These are phyloP conservation scores for Seriola rivoliana DNA, from an alignment of 2,113 vertebrate genomes.

Conservation along the genomic window DNA sequence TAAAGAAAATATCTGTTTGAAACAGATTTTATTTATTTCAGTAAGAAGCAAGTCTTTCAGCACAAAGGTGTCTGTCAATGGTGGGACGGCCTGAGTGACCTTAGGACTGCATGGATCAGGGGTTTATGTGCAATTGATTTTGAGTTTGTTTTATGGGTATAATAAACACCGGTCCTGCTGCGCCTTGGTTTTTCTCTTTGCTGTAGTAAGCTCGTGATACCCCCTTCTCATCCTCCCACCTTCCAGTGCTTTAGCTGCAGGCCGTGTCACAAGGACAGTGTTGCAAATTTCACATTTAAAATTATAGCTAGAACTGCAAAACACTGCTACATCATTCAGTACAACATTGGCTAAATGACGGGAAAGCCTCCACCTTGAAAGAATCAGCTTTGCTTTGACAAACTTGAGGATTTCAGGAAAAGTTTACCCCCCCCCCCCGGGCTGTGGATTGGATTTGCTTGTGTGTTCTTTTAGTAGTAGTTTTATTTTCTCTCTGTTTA, in stretches of 20 bases:
- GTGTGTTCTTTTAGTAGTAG: neutral
- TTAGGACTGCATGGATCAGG: slow-evolving; percentile 50
- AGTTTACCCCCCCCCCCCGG: neutral
- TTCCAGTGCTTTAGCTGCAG: neutral
- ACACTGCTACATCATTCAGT: neutral
- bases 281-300: neutral
- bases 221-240: neutral
- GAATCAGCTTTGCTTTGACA: neutral
- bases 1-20: slow-evolving; percentile 19
- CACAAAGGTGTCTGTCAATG: slow-evolving; percentile 49
- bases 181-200: slow-evolving; percentile 31
- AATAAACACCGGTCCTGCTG: slow-evolving; percentile 68
- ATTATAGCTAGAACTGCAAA: neutral
- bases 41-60: slow-evolving; percentile 23
- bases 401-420: neutral
- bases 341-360: neutral
- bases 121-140: slow-evolving; percentile 79
- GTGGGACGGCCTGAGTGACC: slow-evolving; percentile 44
- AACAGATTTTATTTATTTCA: slow-evolving; percentile 19
- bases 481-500: neutral
- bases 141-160: slow-evolving; percentile 78
- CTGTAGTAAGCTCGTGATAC: slow-evolving; percentile 4
- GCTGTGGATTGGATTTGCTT: neutral
- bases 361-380: neutral
- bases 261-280: neutral